These are phyloP conservation scores for Crotalus helleri DNA, from an alignment of 2,113 vertebrate genomes.

Conservation along the genomic window DNA sequence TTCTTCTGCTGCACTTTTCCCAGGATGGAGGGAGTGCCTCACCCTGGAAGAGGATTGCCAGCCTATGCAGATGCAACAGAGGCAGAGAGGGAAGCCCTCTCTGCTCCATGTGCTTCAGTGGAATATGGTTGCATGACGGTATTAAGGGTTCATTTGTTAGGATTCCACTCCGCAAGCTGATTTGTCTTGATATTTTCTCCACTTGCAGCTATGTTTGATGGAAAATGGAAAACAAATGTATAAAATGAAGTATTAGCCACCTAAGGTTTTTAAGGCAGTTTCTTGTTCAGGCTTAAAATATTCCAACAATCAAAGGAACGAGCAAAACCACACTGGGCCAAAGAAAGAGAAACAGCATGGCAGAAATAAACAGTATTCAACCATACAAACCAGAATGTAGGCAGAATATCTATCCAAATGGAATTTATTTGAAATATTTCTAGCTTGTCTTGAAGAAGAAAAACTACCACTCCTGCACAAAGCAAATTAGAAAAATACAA, in stretches of 20 bases:
- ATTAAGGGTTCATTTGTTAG: neutral
- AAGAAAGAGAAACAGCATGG: neutral
- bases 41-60: neutral
- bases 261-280: neutral
- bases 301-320: neutral
- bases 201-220: neutral
- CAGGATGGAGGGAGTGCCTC: no score
- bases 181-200: neutral
- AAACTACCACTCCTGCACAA: neutral
- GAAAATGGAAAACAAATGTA: no score
- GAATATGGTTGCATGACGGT: neutral
- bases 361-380: neutral
- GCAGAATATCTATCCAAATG: neutral
- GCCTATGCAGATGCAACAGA: neutral
- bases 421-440: neutral
- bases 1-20: neutral
- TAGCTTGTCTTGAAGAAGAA: neutral
- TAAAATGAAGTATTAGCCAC: neutral
- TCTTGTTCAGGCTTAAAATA: neutral
- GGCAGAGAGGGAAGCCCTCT: neutral
- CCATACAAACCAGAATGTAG: neutral
- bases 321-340: neutral
- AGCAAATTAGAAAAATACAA: neutral
- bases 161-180: neutral
- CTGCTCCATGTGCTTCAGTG: neutral